A percentile compares a stretch with the other conserved stretches of the same genome.
Evolutionary conservation across 1,140 invertebrate species (phyloP).

Genomic region (Aphidius gifuensis): DNA sequence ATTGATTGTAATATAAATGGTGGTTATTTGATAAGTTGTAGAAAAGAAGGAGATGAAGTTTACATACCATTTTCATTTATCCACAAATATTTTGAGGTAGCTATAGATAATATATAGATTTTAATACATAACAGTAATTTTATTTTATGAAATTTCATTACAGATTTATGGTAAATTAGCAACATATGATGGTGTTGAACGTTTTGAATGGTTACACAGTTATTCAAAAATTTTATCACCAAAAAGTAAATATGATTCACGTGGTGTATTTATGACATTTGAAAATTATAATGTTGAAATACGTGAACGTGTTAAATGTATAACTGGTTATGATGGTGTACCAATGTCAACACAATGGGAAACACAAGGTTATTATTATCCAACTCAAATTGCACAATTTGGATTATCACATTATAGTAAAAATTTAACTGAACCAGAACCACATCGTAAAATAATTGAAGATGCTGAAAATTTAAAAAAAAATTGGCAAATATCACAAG

Average conservation of each 20-base stretch:
- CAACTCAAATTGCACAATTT: conserved; percentile 98
- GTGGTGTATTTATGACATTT: conserved; percentile 91
- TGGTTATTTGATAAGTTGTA: conserved; percentile 80
- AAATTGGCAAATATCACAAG: conserved; percentile 67
- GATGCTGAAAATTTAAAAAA: conserved; percentile 66
- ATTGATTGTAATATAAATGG: conserved; percentile 90
- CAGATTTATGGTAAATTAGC: conserved; percentile 75
- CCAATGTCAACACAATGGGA: conserved; percentile 96
- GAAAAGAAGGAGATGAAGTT: conserved; percentile 81
- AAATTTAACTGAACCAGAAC: conserved; percentile 78
- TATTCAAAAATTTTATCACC: conserved; percentile 89
- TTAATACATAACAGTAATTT: neutral
- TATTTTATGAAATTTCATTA: no score
- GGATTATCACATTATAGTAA: conserved; percentile 96
- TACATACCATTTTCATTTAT: conserved; percentile 91
- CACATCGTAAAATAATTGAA: conserved; percentile 68
- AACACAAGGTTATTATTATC: conserved; percentile 90
- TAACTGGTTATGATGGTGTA: conserved; percentile 87
- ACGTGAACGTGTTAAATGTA: conserved; percentile 91
- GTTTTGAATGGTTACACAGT: conserved; percentile 93
- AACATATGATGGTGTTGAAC: conserved; percentile 65
- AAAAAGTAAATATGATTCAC: conserved; percentile 81
- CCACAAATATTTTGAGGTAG: conserved; percentile 91
- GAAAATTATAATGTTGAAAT: conserved; percentile 97
- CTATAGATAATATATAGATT: conserved; percentile 26